Evolutionary conservation across 2,113 vertebrate genomes (phyloP).

Genomic region (Pseudonaja textilis): DNA sequence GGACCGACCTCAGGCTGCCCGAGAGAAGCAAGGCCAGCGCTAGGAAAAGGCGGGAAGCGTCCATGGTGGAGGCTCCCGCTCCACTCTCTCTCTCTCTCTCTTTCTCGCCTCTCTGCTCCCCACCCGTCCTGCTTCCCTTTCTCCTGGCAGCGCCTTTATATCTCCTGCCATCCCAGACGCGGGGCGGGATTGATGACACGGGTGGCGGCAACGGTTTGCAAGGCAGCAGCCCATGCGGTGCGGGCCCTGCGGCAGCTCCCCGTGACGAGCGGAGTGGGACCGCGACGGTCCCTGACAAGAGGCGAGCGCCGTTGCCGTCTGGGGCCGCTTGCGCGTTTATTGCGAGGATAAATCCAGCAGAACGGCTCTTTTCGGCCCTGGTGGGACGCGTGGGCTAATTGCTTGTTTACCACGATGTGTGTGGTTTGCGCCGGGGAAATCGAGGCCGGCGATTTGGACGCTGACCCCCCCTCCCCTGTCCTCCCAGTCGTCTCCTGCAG

Average conservation of each 20-base stretch:
- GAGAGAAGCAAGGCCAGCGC: slow-evolving; percentile 63
- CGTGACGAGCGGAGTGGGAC: slow-evolving; percentile 11
- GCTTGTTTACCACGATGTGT: neutral
- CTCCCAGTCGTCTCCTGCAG: neutral
- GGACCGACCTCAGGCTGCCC: slow-evolving; percentile 29
- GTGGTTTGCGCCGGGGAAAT: neutral
- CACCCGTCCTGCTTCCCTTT: neutral
- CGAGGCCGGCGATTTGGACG: neutral
- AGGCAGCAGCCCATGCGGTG: neutral
- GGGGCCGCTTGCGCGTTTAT: slow-evolving; percentile 20
- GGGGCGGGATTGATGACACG: neutral
- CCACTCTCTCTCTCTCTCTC: neutral
- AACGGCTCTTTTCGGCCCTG: slow-evolving; percentile 24
- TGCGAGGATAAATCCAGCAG: slow-evolving; percentile 40
- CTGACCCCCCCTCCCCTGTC: neutral
- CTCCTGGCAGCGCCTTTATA: slow-evolving; percentile 14
- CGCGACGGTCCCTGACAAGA: neutral
- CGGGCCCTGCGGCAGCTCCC: neutral
- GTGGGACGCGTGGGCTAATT: slow-evolving; percentile 32
- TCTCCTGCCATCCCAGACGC: neutral
- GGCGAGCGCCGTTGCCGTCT: neutral
- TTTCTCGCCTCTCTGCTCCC: neutral
- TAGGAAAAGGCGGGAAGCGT: slow-evolving; percentile 59
- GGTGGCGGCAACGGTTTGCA: neutral
- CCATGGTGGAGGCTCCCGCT: slow-evolving; percentile 28